Conservation (phyloP, 2,888 invertebrate genomes). For the Formica aserva region DNA sequence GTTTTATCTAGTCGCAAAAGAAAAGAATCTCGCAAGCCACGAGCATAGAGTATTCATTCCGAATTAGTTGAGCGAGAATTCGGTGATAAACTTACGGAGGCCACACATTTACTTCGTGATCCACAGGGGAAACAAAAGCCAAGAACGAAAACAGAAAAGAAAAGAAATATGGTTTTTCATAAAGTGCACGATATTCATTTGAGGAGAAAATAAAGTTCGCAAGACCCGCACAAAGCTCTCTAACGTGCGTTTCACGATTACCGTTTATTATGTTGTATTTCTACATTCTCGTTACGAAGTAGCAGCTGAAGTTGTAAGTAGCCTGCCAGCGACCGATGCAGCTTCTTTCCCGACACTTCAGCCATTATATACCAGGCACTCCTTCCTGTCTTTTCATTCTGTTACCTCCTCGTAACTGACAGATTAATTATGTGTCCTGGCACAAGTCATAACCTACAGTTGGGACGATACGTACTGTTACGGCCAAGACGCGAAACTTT, state of each 20-base stretch:
- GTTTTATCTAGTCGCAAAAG: constrained; percentile 49
- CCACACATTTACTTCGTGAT: constrained; percentile 59
- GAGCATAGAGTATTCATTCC: constrained; percentile 63
- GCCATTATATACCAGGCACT: constrained; percentile 39
- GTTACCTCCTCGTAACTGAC: constrained; percentile 68
- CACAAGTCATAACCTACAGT: constrained; percentile 53
- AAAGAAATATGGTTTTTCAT: constrained; percentile 10
- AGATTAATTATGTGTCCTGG: constrained; percentile 76
- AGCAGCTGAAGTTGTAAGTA: constrained; percentile 42
- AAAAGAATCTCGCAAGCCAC: constrained; percentile 51
- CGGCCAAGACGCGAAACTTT: constrained; percentile 55
- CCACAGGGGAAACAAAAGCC: constrained; percentile 38
- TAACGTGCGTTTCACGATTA: constrained; percentile 43
- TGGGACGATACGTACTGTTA: constrained; percentile 52
- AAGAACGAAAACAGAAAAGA: constrained; percentile 2
- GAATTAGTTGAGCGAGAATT: constrained; percentile 66
- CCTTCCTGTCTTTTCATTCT: constrained; percentile 52
- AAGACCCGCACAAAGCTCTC: not conserved
- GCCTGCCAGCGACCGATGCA: constrained; percentile 41
- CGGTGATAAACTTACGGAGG: constrained; percentile 60
- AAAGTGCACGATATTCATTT: constrained; percentile 40
- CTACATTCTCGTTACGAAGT: constrained; percentile 36
- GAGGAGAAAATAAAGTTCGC: constrained; percentile 21
- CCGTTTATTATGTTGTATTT: constrained; percentile 45
- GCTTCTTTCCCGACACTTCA: constrained; percentile 48